phyloP scores from a whole-genome alignment of 2,888 invertebrate genomes.

The Spodoptera littoralis region DNA sequence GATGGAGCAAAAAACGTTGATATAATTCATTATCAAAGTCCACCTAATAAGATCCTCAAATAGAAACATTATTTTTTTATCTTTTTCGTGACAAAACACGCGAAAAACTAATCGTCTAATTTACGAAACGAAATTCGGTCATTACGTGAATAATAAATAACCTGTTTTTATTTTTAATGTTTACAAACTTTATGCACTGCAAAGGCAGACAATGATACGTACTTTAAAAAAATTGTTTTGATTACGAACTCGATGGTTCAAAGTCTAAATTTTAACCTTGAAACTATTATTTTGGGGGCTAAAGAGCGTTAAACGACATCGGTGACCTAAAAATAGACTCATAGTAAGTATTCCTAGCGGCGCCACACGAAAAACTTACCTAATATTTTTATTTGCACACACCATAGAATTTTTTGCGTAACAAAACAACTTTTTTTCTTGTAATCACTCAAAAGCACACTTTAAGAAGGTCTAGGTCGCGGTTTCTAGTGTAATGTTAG shows the following conservation, averaged over 20 bases:
- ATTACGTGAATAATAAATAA: slow-evolving; percentile 30
- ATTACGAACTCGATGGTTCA: slow-evolving; percentile 39
- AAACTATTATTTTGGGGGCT: slow-evolving; percentile 44
- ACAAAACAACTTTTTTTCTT: slow-evolving; percentile 24
- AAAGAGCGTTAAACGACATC: slow-evolving; percentile 35
- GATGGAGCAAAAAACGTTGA: slow-evolving; percentile 7
- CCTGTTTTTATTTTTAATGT: slow-evolving; percentile 26
- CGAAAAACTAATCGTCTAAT: slow-evolving; percentile 8
- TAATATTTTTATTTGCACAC: slow-evolving; percentile 17
- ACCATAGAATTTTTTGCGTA: slow-evolving; percentile 38
- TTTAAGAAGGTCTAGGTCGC: background rate
- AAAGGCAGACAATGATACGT: slow-evolving; percentile 9
- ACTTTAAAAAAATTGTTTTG: slow-evolving; percentile 24
- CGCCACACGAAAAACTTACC: slow-evolving; percentile 40
- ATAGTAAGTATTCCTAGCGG: slow-evolving; percentile 27
- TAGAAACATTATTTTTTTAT: no score
- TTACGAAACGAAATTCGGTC: background rate
- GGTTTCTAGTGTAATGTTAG: slow-evolving; percentile 2
- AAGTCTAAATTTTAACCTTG: slow-evolving; percentile 58
- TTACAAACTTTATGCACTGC: slow-evolving; percentile 28
- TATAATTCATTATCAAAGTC: slow-evolving; percentile 3
- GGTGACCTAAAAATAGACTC: slow-evolving; percentile 48
- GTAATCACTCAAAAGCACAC: slow-evolving; percentile 23
- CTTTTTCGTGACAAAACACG: background rate
- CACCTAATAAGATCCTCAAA: no score